Conservation (phyloP, 2,888 invertebrate species). For the Corythucha ciliata region DNA sequence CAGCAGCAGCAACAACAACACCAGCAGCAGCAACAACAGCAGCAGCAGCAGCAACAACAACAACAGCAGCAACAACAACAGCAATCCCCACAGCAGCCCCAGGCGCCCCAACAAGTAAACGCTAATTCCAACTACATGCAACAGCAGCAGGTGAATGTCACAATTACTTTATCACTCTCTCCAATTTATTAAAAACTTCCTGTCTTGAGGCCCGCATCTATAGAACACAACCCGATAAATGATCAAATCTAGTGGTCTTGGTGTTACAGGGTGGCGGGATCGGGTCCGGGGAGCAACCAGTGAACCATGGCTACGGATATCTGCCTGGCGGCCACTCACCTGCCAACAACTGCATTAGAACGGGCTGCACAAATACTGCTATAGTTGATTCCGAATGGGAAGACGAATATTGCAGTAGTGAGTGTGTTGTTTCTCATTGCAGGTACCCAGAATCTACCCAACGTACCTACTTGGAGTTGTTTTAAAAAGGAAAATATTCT, state of each 20-base stretch:
- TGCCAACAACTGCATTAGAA: conserved; percentile 59
- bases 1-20: conserved; percentile 41
- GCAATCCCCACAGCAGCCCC: conserved; percentile 38
- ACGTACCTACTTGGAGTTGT: background rate
- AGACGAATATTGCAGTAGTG: conserved; percentile 93
- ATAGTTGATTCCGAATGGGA: conserved; percentile 91
- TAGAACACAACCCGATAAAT: conserved; percentile 11
- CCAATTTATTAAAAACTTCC: too few species aligned
- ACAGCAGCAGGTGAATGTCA: conserved; percentile 35
- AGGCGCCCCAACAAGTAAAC: conserved; percentile 41
- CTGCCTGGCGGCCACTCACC: conserved; percentile 36
- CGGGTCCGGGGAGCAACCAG: conserved; percentile 31
- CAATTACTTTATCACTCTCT: too few species aligned
- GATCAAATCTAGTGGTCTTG: conserved; percentile 33
- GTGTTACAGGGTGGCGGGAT: conserved; percentile 33
- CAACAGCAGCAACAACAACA: conserved; percentile 43
- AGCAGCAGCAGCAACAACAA: conserved; percentile 47
- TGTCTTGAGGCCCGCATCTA: background rate
- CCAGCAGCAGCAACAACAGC: conserved; percentile 43
- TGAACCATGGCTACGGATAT: conserved; percentile 32
- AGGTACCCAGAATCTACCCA: conserved; percentile 46
- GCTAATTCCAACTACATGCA: conserved; percentile 43
- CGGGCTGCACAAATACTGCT: conserved; percentile 83
- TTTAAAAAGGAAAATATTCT: too few species aligned
- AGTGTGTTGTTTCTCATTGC: conserved; percentile 93